Percentiles rank a stretch among this genome's conserved stretches.
Evolutionary conservation across 2,113 vertebrate species (phyloP).

Genomic region (Cololabis saira): DNA sequence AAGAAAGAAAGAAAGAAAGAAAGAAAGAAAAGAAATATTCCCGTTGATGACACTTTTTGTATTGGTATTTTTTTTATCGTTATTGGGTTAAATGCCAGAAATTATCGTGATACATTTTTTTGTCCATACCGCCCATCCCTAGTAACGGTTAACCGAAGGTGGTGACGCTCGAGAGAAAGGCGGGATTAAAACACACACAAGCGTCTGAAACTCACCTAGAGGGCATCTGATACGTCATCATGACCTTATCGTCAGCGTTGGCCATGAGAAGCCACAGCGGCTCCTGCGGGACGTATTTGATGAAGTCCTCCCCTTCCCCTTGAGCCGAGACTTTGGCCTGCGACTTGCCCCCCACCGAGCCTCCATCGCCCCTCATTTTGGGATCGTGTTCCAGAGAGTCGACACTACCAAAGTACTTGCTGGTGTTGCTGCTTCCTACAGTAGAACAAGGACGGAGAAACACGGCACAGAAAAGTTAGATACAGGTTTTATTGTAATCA

Average conservation of each 20-base stretch:
- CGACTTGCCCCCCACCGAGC: conserved; percentile 41
- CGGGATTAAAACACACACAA: neutral
- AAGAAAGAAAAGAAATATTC: too few species aligned
- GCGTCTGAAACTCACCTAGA: conserved; percentile 81
- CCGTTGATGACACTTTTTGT: too few species aligned
- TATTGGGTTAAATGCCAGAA: too few species aligned
- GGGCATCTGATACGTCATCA: conserved; percentile 96
- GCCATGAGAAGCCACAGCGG: conserved; percentile 91
- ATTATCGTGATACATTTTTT: too few species aligned
- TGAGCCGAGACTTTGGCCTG: conserved; percentile 45
- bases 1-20: too few species aligned
- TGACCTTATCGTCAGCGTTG: conserved; percentile 85
- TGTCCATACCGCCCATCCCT: too few species aligned
- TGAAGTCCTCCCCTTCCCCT: conserved; percentile 73
- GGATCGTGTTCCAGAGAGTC: conserved; percentile 90
- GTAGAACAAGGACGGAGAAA: neutral
- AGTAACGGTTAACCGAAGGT: too few species aligned
- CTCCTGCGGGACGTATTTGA: conserved; percentile 88
- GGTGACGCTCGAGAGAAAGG: neutral
- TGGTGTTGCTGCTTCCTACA: conserved; percentile 88
- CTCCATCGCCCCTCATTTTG: conserved; percentile 31
- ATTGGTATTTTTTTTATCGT: too few species aligned
- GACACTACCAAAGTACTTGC: conserved; percentile 91
- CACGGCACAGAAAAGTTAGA: neutral
- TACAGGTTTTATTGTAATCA: too few species aligned